These are phyloP conservation scores for Sympetrum striolatum DNA, from an alignment of 2,888 invertebrate species.

Conservation along the genomic window DNA sequence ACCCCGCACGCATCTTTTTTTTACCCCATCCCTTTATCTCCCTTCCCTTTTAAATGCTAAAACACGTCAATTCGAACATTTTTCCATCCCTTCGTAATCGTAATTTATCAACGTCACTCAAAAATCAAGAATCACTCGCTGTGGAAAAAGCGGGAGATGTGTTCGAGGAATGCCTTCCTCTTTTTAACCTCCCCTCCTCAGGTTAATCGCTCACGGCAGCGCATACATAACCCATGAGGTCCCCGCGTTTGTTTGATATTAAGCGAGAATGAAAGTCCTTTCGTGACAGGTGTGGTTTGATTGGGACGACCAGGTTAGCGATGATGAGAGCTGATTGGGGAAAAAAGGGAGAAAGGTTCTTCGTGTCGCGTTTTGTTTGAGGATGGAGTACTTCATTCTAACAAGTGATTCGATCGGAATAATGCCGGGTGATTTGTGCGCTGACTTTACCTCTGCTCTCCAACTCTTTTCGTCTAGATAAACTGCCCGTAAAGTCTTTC, in stretches of 20 bases:
- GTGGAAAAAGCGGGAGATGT: background rate
- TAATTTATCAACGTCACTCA: conserved; percentile 8
- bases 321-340: background rate
- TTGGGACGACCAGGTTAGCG: background rate
- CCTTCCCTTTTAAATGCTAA: background rate
- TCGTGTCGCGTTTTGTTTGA: background rate
- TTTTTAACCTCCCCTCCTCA: background rate
- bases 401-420: background rate
- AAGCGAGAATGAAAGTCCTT: background rate
- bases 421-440: background rate
- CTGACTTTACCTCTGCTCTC: background rate
- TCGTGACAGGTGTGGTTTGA: background rate
- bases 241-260: background rate
- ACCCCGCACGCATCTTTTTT: background rate
- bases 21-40: background rate
- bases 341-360: background rate
- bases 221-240: background rate
- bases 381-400: background rate
- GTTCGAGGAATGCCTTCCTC: background rate
- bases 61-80: background rate
- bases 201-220: background rate
- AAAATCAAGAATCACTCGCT: background rate
- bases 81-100: background rate
- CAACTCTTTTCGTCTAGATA: too few relatives aligned
- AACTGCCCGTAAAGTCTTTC: too few relatives aligned